Evolutionary conservation across 2,888 invertebrate genomes (phyloP).

Genomic region (Ptychoptera albimana): DNA sequence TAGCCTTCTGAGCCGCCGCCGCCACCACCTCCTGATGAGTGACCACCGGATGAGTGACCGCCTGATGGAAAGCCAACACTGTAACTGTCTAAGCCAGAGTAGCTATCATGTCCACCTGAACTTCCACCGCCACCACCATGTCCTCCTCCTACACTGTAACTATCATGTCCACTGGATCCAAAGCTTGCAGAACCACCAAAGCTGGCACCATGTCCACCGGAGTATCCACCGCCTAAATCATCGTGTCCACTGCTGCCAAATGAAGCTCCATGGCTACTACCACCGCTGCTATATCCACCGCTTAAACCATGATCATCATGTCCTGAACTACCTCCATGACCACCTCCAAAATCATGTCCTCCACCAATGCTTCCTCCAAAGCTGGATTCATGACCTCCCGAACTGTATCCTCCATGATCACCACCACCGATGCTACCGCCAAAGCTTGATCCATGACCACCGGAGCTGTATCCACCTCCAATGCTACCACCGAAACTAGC

Average conservation of each 20-base stretch:
- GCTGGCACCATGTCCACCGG: background rate
- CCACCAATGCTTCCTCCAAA: background rate
- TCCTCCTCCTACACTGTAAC: background rate
- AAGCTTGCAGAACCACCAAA: background rate
- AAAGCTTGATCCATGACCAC: background rate
- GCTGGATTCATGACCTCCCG: background rate
- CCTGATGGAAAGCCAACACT: background rate
- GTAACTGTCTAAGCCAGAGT: constrained; percentile 4
- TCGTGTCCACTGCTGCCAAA: background rate
- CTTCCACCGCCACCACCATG: background rate
- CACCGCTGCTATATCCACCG: background rate
- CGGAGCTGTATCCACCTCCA: background rate
- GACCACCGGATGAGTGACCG: background rate
- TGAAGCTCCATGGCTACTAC: background rate
- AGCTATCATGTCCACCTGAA: constrained; percentile 1
- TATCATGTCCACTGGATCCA: background rate
- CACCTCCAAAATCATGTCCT: no score
- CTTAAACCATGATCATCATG: no score
- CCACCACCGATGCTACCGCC: background rate
- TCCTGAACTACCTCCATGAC: background rate
- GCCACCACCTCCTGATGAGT: background rate
- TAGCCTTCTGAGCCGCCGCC: background rate
- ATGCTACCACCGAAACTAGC: background rate
- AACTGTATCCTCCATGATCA: background rate
- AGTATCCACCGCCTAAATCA: background rate